Evolutionary conservation across 2,888 invertebrate species (phyloP).

Genomic region (Dioctria rufipes): DNA sequence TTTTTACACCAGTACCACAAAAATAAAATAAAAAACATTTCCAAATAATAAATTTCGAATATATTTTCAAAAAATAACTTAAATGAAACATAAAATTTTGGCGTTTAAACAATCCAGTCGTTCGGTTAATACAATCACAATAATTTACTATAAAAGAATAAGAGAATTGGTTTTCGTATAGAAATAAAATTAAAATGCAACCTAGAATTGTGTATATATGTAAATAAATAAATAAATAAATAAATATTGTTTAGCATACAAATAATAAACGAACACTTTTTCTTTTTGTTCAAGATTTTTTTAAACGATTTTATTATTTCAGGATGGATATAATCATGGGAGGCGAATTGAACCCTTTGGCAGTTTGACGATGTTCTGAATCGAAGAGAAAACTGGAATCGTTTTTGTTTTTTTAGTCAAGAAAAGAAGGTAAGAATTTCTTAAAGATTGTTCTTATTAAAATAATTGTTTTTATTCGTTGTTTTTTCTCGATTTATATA

Average conservation of each 20-base stretch:
- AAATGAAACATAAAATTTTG: slow-evolving; percentile 25
- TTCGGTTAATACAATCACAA: slow-evolving; percentile 50
- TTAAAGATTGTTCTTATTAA: slow-evolving; percentile 10
- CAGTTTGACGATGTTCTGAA: slow-evolving; percentile 27
- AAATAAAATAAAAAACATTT: too few relatives aligned
- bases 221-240: slow-evolving; percentile 8
- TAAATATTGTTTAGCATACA: not conserved
- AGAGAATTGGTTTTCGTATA: not conserved
- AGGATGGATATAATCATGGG: slow-evolving; percentile 5
- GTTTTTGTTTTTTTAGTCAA: slow-evolving; percentile 8
- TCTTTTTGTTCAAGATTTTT: slow-evolving; percentile 20
- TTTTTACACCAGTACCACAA: too few relatives aligned
- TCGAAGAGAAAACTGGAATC: slow-evolving; percentile 46
- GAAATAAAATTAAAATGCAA: slow-evolving; percentile 22
- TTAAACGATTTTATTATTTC: not conserved
- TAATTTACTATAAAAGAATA: slow-evolving; percentile 15
- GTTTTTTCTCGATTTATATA: slow-evolving; percentile 1
- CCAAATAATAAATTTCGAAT: not conserved
- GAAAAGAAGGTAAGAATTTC: slow-evolving; percentile 14
- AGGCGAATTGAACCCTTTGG: slow-evolving; percentile 32
- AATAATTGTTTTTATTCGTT: slow-evolving; percentile 21
- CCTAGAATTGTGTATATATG: not conserved
- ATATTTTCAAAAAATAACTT: slow-evolving; percentile 14
- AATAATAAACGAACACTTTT: slow-evolving; percentile 9
- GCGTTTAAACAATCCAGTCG: slow-evolving; percentile 45